Base-by-base conservation (phyloP, 2,113 vertebrate genomes). In the Erythrocercus mccallii region DNA sequence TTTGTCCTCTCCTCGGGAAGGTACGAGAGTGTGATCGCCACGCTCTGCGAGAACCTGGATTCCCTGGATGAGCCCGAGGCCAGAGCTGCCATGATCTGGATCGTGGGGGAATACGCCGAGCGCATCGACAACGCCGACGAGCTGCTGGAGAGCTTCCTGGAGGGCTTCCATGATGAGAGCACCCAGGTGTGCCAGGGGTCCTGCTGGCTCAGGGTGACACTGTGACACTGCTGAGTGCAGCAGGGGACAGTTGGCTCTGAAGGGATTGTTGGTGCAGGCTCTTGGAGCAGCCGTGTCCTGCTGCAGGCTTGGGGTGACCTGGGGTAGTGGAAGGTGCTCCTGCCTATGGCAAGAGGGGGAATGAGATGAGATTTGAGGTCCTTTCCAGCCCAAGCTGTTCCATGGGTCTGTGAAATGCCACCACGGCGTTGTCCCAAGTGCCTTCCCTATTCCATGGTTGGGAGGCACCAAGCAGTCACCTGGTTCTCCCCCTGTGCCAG, bases 141-240 rank as follows among this genome's bases (percentile, higher is more conserved):
- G 95, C 98, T 99, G 73, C 98, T 99, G 77, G 99, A 99, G 97
- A 99, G 99, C 97, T 99, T 99, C 97, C 97, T 99, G 51, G 99
- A 99, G 97, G 99, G 99, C 48, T 99, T 99, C 98, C 99, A 99
- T 0, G 99, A 99, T 4, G 99, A 99, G 97, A 99, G 99, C 98
- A 99, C 99, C 53, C 99, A 99, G 99, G 99, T 99, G 81, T 54
- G 21, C 11, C 16, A 15, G 24, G 62, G 42, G 3, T 10, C 38
- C 48, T 2, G 23, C 47, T n/a, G 51, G 1, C n/a, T 28, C 17
- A 2, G 38, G 51, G 44, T 7, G 60, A 4, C 31, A 1, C 70
- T 2, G 24, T 15, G 23, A 35, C 22, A 44, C 12, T 27, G 71
- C 35, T 21, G 0, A 6, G 11, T 4, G 28, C 1, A 30, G 24